Base-by-base conservation (phyloP, 30 jellyfish, hydroid and myxozoan species). In the Thelohanellus kitauei region DNA sequence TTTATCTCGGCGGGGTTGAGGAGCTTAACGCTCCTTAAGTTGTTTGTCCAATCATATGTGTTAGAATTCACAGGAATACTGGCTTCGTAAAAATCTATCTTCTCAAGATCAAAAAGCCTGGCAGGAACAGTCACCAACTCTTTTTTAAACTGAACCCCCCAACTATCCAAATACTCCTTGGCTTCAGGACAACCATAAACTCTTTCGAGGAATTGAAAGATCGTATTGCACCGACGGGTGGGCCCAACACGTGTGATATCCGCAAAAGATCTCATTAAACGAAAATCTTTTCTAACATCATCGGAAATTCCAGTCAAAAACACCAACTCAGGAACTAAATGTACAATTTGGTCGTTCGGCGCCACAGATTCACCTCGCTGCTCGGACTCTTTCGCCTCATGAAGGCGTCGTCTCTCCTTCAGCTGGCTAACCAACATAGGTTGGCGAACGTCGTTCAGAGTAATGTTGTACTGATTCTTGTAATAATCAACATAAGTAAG, bases 11-110 rank as follows among this genome's bases (percentile, higher is more conserved):
- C 23, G 2, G 88, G 22, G 9, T 84, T 55, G 2, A 63, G 44
- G 22, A 75, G 51, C 16, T 12, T 19, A 18, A 54, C 45, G 1
- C 87, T 84, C 5, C 93, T 59, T 54, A 56, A 48, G 22, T 61
- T 84, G n/a, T 73, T 35, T 1, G 88, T 48, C 93, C 93, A 75
- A 37, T 75, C 93, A 10, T 84, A 87, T 30, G 62, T 84, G 21
- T 44, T 62, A 1, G 29, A 37, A 18, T 69, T 53, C n/a, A 27
- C 8, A 5, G 8, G 35, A n/a, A 27, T n/a, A 27, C n/a, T 27
- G n/a, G 8, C n/a, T 5, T n/a, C 35, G n/a, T 8, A 8, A 27
- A 27, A 27, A n/a, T n/a, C n/a, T 27, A 27, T 27, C n/a, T 27
- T 8, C n/a, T 27, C 35, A n/a, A n/a, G 35, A 5, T 8, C 10